A percentile compares a stretch with the other conserved stretches of the same genome.
Conservation (phyloP, 2,888 invertebrate genomes). For the Spisula solida region DNA sequence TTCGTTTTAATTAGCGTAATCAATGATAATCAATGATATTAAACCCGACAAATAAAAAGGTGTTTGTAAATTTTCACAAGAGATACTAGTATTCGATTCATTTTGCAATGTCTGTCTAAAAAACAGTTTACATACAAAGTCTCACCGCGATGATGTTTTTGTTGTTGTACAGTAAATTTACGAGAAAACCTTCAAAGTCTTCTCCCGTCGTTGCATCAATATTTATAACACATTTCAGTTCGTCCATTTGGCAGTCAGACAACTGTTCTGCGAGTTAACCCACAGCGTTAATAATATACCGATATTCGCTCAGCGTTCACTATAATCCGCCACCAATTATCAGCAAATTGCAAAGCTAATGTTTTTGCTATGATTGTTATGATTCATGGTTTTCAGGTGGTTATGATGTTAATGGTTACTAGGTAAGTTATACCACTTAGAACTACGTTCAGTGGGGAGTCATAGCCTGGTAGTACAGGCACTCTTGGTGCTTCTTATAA, state of each 20-base stretch:
- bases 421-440: neutral
- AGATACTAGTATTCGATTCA: neutral
- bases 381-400: constrained; percentile 15
- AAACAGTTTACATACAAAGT: neutral
- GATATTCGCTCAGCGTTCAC: neutral
- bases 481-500: neutral
- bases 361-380: constrained; percentile 30
- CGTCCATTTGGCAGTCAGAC: constrained; percentile 44
- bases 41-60: neutral
- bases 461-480: neutral
- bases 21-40: neutral
- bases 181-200: constrained; percentile 38
- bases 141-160: neutral
- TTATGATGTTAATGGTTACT: neutral
- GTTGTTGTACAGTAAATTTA: constrained; percentile 27
- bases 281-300: neutral
- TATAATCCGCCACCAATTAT: constrained; percentile 36
- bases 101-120: neutral
- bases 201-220: constrained; percentile 7
- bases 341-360: constrained; percentile 34
- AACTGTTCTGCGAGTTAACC: constrained; percentile 29
- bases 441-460: neutral
- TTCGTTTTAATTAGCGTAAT: neutral
- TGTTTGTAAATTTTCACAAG: neutral
- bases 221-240: constrained; percentile 18